These are phyloP conservation scores for Caiman crocodilus DNA, from an alignment of 2,797 vertebrate species.

Conservation along the genomic window DNA sequence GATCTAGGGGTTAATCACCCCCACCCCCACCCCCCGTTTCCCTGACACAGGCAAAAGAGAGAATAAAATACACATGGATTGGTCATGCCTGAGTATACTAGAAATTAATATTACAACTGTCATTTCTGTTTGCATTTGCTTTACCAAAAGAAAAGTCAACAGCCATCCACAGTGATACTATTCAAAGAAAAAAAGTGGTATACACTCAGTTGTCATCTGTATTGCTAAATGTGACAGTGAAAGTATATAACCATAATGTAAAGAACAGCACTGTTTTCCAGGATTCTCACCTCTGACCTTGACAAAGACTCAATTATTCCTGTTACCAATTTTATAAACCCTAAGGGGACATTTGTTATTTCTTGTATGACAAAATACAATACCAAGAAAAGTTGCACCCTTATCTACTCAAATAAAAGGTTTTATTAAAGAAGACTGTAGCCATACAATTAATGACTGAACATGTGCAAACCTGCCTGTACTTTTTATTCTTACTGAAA, in stretches of 20 bases:
- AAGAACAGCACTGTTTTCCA: conserved; percentile 12
- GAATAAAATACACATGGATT: background rate
- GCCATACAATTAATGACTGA: background rate
- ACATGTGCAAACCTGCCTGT: background rate
- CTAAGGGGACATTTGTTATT: background rate
- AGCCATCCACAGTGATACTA: background rate
- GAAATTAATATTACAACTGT: background rate
- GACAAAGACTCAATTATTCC: conserved; percentile 2
- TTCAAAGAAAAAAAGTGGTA: background rate
- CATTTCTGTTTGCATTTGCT: background rate
- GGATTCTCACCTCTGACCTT: conserved; percentile 4
- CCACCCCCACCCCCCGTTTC: no score
- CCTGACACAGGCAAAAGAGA: no score
- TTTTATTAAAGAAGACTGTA: conserved; percentile 41
- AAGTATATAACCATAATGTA: background rate
- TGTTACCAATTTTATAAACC: background rate
- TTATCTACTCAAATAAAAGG: background rate
- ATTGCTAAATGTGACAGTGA: background rate
- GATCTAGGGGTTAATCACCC: no score
- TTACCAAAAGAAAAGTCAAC: background rate
- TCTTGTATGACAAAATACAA: conserved; percentile 2
- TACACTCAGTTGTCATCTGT: background rate
- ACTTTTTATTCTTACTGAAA: background rate
- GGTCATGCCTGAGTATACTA: background rate
- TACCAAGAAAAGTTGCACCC: background rate